Base-by-base conservation (phyloP, 64 coral and sea anemone species). In the Pachyseris speciosa region DNA sequence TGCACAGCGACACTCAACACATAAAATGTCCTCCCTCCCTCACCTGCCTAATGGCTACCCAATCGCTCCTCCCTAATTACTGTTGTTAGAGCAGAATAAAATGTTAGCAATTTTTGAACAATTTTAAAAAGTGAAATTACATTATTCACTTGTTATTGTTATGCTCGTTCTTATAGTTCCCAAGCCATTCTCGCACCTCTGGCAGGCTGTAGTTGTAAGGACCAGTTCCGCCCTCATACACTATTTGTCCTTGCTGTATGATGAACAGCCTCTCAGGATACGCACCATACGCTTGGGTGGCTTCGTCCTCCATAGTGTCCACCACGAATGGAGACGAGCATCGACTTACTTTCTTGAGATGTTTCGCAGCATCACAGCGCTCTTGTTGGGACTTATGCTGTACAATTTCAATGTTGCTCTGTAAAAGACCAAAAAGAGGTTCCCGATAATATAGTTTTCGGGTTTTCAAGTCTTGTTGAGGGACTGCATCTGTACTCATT, bases 351-450 rank as follows among this genome's bases (percentile, higher is more conserved):
- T 81, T 60, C 34, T 31, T 75, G 0, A 96, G 66, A 22, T 51
- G 81, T 8, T 85, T 20, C 3, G 94, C 94, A 42, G 94, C 94
- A 2, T 44, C 30, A 67, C 75, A 73, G 37, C 94, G 89, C 16
- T 96, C 94, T 12, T 96, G 11, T 47, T 44, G 67, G 19, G 45
- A 72, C 39, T 47, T 74, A 37, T 83, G 89, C 29, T 92, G 89
- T 40, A 26, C 6, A 12, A 92, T 92, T 52, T 92, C 79, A 34
- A 92, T 22, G 49, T 92, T 92, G 32, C 71, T 83, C 89, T 92
- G 80, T 63, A 11, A 58, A 60, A 61, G n/a, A n/a, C n/a, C n/a
- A n/a, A n/a, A n/a, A n/a, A n/a, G n/a, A n/a, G n/a, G n/a, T n/a
- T n/a, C n/a, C n/a, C n/a, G n/a, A n/a, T n/a, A n/a, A n/a, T n/a